Evolutionary conservation across 1,140 invertebrate species (phyloP).

Genomic region (Zaprionus tsacasi): DNA sequence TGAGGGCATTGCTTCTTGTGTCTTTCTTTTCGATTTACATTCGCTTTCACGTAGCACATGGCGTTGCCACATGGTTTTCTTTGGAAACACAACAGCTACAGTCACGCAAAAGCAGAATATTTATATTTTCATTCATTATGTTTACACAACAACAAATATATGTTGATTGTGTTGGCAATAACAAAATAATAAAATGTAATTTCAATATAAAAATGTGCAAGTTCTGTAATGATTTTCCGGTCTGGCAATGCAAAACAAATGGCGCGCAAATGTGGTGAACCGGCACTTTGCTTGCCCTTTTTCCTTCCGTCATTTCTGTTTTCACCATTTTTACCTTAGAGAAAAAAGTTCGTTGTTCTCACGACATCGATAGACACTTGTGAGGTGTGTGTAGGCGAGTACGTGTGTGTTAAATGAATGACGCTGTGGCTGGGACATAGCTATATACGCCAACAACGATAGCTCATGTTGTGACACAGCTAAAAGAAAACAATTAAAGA

Average conservation of each 20-base stretch:
- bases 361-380: constrained; percentile 54
- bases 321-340: constrained; percentile 57
- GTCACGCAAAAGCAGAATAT: constrained; percentile 23
- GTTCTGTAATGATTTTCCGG: background rate
- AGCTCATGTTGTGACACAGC: constrained; percentile 66
- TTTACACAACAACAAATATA: constrained; percentile 5
- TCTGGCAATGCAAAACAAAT: constrained; percentile 55
- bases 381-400: constrained; percentile 27
- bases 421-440: constrained; percentile 70
- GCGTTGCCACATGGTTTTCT: constrained; percentile 71
- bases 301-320: constrained; percentile 24
- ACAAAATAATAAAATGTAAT: background rate
- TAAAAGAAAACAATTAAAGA: constrained; percentile 70
- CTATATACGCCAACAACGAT: constrained; percentile 51
- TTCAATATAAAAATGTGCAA: background rate
- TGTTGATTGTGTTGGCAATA: background rate
- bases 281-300: constrained; percentile 55
- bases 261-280: constrained; percentile 76
- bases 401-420: constrained; percentile 41
- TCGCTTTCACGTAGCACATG: constrained; percentile 67
- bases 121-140: constrained; percentile 1
- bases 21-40: constrained; percentile 64
- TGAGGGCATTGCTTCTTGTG: constrained; percentile 71
- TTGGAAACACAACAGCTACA: constrained; percentile 32
- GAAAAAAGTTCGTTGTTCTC: constrained; percentile 77